These are phyloP conservation scores for Nomada fucata DNA, from an alignment of 2,888 invertebrate genomes.

Conservation along the genomic window DNA sequence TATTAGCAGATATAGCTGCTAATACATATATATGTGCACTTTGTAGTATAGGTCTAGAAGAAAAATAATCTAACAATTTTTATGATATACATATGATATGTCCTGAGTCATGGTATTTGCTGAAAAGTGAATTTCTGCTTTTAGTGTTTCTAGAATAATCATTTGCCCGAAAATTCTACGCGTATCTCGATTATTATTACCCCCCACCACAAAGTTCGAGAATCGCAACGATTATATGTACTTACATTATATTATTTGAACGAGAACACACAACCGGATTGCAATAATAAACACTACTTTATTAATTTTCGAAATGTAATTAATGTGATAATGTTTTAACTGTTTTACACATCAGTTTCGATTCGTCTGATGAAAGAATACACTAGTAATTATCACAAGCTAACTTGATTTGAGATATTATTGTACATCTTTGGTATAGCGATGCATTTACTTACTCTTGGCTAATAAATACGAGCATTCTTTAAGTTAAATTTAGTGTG, in stretches of 20 bases:
- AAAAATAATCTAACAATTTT: no score
- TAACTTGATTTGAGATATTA: no score
- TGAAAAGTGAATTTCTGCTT: background rate
- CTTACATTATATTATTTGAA: constrained; percentile 2
- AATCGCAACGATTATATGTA: background rate
- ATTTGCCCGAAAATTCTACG: constrained; percentile 27
- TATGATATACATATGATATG: background rate
- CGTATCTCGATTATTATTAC: background rate
- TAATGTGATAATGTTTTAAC: background rate
- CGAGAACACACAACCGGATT: constrained; percentile 44
- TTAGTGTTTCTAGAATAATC: background rate
- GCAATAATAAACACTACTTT: constrained; percentile 29
- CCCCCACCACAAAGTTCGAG: background rate
- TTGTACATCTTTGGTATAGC: no score
- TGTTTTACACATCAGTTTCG: no score
- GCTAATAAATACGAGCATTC: no score
- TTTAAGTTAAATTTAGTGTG: no score
- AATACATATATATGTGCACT: background rate
- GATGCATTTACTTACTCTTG: no score
- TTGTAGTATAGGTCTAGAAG: background rate
- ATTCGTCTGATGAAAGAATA: no score
- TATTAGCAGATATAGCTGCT: background rate
- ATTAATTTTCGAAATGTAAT: constrained; percentile 32
- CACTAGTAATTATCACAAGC: no score
- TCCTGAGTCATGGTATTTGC: background rate